phyloP scores from a whole-genome alignment of 1,140 invertebrate species.

The Anastatus disparis region DNA sequence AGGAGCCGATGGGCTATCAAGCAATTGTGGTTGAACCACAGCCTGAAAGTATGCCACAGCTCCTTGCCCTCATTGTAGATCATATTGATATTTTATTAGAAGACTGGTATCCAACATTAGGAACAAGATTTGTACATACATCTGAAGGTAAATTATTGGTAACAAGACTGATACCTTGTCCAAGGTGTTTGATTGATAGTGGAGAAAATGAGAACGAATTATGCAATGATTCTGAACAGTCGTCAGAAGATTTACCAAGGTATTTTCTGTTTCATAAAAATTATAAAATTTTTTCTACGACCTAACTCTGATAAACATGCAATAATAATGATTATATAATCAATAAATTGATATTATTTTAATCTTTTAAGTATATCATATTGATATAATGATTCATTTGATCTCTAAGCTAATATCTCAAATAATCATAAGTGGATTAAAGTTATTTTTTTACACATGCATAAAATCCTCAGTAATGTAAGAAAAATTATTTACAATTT shows the following conservation, averaged over 20 bases:
- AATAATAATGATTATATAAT: no score
- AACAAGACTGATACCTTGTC: slow-evolving; percentile 93
- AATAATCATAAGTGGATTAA: no score
- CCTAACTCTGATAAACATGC: no score
- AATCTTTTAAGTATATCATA: no score
- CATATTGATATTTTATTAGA: slow-evolving; percentile 97
- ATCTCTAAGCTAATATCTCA: no score
- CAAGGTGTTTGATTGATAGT: slow-evolving; percentile 76
- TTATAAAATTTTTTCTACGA: no score
- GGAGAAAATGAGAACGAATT: slow-evolving; percentile 54
- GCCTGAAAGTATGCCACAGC: slow-evolving; percentile 82
- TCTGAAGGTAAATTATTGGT: slow-evolving; percentile 95
- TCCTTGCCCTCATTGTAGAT: slow-evolving; percentile 92
- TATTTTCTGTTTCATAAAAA: not conserved
- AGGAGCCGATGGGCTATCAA: slow-evolving; percentile 72
- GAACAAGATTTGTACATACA: slow-evolving; percentile 97
- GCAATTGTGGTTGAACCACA: slow-evolving; percentile 79
- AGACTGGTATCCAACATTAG: slow-evolving; percentile 97
- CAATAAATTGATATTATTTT: no score
- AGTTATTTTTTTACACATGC: no score
- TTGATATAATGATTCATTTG: no score
- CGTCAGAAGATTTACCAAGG: slow-evolving; percentile 50
- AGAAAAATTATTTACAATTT: no score
- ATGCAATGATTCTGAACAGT: slow-evolving; percentile 54
- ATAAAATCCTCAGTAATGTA: no score